These are phyloP conservation scores for Melanerpes aurifrons DNA, from an alignment of 2,113 vertebrate genomes.

Conservation along the genomic window DNA sequence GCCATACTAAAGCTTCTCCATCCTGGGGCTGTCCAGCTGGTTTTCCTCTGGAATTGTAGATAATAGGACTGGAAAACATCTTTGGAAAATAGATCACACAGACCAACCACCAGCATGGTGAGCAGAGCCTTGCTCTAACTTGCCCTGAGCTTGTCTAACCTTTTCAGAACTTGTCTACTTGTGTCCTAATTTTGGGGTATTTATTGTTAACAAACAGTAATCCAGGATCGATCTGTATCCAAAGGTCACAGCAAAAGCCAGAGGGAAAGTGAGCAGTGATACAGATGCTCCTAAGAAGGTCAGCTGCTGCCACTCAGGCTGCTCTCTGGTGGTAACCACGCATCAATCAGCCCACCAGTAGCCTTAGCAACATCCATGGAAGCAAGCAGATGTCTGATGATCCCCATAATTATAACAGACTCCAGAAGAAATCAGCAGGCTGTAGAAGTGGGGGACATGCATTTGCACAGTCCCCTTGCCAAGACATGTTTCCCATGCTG, in stretches of 20 bases:
- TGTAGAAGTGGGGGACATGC: neutral
- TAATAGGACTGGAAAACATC: neutral
- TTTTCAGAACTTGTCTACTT: constrained; percentile 33
- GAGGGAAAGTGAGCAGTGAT: neutral
- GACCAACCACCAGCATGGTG: neutral
- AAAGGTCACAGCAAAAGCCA: constrained; percentile 46
- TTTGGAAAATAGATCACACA: neutral
- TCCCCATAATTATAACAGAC: neutral
- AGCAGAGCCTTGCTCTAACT: neutral
- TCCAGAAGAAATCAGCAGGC: neutral
- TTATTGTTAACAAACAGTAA: constrained; percentile 52
- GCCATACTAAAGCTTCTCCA: neutral
- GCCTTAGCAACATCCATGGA: neutral
- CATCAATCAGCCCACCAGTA: constrained; percentile 31
- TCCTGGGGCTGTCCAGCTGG: neutral
- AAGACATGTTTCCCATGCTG: neutral
- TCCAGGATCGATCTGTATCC: constrained; percentile 35
- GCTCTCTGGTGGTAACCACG: constrained; percentile 8
- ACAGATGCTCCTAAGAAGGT: constrained; percentile 45
- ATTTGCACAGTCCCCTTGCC: neutral
- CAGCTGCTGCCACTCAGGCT: constrained; percentile 56
- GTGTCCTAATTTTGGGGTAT: constrained; percentile 49
- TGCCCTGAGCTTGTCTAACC: neutral
- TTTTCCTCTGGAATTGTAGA: neutral
- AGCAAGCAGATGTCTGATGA: neutral